Conservation (phyloP, 2,888 invertebrate species). For the Dynastes maya region DNA sequence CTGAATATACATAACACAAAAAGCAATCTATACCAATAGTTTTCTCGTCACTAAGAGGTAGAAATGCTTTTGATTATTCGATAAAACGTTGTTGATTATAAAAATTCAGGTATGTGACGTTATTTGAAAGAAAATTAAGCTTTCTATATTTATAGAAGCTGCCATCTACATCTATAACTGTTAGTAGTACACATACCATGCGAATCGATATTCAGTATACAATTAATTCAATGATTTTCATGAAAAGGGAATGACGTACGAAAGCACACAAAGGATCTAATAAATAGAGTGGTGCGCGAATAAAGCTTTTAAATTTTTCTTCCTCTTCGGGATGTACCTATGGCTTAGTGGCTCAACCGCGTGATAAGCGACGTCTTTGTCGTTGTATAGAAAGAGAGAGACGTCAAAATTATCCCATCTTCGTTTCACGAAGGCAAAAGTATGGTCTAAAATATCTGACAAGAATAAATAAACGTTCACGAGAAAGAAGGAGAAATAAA, state of each 20-base stretch:
- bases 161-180: too few relatives aligned
- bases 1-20: too few relatives aligned
- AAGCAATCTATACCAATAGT: too few relatives aligned
- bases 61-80: too few relatives aligned
- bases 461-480: slow-evolving; percentile 33
- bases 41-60: too few relatives aligned
- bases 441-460: slow-evolving; percentile 18
- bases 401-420: neutral
- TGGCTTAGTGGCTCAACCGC: neutral
- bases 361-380: neutral
- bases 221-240: slow-evolving; percentile 5
- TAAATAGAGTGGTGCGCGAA: neutral
- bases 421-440: neutral
- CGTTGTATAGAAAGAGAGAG: neutral
- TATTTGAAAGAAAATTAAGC: too few relatives aligned
- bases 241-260: neutral
- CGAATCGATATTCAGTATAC: too few relatives aligned
- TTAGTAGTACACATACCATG: too few relatives aligned
- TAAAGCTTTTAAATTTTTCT: neutral
- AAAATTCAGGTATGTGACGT: too few relatives aligned
- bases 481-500: slow-evolving; percentile 25
- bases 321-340: neutral
- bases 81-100: too few relatives aligned
- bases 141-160: too few relatives aligned
- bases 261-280: neutral